Conservation (phyloP, 2,888 invertebrate species). For the Nycteola revayana region DNA sequence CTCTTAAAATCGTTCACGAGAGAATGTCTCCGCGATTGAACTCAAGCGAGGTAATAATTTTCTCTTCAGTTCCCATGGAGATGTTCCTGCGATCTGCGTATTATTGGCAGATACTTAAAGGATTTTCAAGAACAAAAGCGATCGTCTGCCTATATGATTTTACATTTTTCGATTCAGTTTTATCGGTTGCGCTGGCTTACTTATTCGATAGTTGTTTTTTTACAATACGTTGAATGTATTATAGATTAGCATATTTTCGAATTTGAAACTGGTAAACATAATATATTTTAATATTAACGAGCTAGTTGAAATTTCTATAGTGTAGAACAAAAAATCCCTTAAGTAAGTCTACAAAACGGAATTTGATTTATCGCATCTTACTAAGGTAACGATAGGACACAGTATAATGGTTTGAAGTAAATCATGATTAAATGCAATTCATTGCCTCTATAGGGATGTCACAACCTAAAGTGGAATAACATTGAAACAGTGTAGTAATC, state of each 20-base stretch:
- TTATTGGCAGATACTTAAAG: slow-evolving; percentile 57
- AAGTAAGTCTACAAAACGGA: too few relatives aligned
- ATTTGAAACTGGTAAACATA: too few relatives aligned
- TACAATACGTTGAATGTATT: too few relatives aligned
- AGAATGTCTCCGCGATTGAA: slow-evolving; percentile 63
- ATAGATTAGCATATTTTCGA: too few relatives aligned
- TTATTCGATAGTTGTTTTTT: too few relatives aligned
- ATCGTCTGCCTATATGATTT: slow-evolving; percentile 35
- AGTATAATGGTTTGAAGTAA: too few relatives aligned
- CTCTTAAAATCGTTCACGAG: slow-evolving; percentile 61
- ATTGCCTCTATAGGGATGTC: slow-evolving; percentile 30
- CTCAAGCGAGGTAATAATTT: slow-evolving; percentile 70
- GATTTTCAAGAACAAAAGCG: slow-evolving; percentile 49
- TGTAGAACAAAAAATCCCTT: too few relatives aligned
- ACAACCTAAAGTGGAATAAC: slow-evolving; percentile 15
- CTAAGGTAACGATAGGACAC: too few relatives aligned
- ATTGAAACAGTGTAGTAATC: slow-evolving; percentile 16
- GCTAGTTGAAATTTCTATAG: too few relatives aligned
- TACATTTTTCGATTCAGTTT: slow-evolving; percentile 16
- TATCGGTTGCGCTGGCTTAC: slow-evolving; percentile 15
- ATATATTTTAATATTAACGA: too few relatives aligned
- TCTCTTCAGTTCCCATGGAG: slow-evolving; percentile 57
- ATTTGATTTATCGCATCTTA: too few relatives aligned
- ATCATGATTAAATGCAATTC: too few relatives aligned
- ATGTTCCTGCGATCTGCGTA: slow-evolving; percentile 58